Conservation (phyloP, 2,113 vertebrate species). For the Grallaria varia region DNA sequence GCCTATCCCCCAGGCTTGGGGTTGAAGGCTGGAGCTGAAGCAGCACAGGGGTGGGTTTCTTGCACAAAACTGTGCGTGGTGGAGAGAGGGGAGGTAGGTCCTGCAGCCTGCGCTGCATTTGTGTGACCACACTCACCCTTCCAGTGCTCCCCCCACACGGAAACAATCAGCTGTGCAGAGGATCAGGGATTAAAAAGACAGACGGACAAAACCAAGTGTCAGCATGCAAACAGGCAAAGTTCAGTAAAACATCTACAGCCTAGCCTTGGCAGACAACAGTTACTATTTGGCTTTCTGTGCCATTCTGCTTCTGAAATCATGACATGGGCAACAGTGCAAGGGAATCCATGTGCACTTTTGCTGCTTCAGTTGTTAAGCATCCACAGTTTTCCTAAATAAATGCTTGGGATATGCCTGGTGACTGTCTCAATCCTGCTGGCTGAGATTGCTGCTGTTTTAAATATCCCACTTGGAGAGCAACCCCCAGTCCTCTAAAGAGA, state of each 20-base stretch:
- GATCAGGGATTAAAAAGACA: background rate
- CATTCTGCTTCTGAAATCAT: background rate
- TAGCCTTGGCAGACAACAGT: background rate
- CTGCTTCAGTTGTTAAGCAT: background rate
- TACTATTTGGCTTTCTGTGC: background rate
- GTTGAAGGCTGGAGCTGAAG: background rate
- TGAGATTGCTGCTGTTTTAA: background rate
- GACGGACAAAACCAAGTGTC: background rate
- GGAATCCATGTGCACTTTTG: background rate
- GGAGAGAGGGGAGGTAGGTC: background rate
- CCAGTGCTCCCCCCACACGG: background rate
- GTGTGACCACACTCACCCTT: background rate
- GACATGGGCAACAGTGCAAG: background rate
- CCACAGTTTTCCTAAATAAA: background rate
- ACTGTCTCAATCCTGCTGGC: background rate
- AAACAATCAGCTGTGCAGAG: background rate
- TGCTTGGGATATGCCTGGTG: background rate
- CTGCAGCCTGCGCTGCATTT: background rate
- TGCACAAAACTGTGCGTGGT: accelerated
- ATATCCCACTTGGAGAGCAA: background rate
- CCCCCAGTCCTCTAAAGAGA: background rate
- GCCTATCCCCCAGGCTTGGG: background rate
- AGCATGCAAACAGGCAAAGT: background rate
- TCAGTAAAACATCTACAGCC: background rate
- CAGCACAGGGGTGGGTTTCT: background rate